These are phyloP conservation scores for Proteles cristata DNA, from an alignment of 2,113 vertebrate species.

Conservation along the genomic window DNA sequence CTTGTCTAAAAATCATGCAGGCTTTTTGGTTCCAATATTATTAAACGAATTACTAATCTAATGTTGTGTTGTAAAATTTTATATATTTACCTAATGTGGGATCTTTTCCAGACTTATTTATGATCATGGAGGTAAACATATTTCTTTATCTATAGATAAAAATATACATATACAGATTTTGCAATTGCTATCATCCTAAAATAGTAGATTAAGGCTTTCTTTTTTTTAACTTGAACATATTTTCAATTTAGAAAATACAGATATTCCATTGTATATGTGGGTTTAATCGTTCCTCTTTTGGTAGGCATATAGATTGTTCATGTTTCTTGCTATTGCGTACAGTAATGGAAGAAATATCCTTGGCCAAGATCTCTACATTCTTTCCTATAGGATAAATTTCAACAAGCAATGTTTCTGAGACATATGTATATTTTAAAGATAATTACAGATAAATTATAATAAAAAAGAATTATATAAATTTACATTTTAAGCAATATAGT, in stretches of 20 bases:
- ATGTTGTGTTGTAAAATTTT: background rate
- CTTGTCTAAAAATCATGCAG: background rate
- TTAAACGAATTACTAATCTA: background rate
- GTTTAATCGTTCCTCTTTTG: background rate
- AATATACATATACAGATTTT: background rate
- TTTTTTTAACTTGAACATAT: background rate
- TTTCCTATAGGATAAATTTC: conserved; percentile 1
- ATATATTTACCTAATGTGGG: background rate
- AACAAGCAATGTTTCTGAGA: background rate
- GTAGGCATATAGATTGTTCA: background rate
- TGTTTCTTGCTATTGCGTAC: background rate
- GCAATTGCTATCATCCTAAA: background rate
- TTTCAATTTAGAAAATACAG: conserved; percentile 30
- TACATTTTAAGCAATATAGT: background rate
- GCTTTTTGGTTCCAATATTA: background rate
- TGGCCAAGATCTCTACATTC: background rate
- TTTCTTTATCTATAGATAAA: background rate
- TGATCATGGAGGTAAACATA: background rate
- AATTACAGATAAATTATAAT: background rate
- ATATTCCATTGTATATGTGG: background rate
- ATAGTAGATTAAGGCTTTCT: background rate
- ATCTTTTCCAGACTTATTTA: background rate
- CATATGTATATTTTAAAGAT: conserved; percentile 3
- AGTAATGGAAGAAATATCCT: background rate
- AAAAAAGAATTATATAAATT: conserved; percentile 11